Base-by-base conservation (phyloP, 2,888 invertebrate genomes). In the Coronaproctus castanopsis region DNA sequence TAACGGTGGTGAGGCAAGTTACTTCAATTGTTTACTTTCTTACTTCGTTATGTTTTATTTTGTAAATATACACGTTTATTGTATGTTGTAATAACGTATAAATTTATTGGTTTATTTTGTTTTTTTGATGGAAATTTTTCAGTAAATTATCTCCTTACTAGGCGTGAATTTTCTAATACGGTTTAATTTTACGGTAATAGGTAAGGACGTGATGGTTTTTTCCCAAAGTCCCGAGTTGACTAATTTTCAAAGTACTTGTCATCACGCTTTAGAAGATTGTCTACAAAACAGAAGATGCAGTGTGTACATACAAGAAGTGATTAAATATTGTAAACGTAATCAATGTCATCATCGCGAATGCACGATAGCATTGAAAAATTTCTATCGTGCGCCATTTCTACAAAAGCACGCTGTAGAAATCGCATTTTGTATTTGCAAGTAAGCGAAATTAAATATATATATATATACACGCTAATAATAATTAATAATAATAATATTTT, bases 391-490 rank as follows among this genome's bases (percentile, higher is more conserved):
- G 21, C 81, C 81, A 60, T 63, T 64, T n/a, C 57, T 62, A 57
- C 82, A 85, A 65, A 82, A 81, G 66, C 84, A 87, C 80, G 88
- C 87, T 70, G 79, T 88, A 64, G 90, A 90, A 73, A 85, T 90
- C 67, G 91, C 90, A 66, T 90, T 90, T 75, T 91, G 91, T 71
- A 78, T 90, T 62, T 91, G 91, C 88, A 89, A 85, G 90, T 89
- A 74, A 81, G 85, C 79, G 14, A 14, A 21, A 59, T 8, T 14
- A 36, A 5, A 36, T 36, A 36, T 36, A 36, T n/a, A n/a, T n/a
- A n/a, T n/a, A n/a, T n/a, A n/a, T n/a, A n/a, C n/a, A n/a, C n/a
- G n/a, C n/a, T n/a, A n/a, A n/a, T n/a, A n/a, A n/a, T n/a, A n/a
- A n/a, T n/a, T n/a, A n/a, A n/a, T n/a, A n/a, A n/a, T n/a, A n/a